Evolutionary conservation across 53 echinoderm and acorn worm genomes (phyloP), one percentile per base, ranked within the genome.

Genomic region (Apostichopus leukothele): DNA sequence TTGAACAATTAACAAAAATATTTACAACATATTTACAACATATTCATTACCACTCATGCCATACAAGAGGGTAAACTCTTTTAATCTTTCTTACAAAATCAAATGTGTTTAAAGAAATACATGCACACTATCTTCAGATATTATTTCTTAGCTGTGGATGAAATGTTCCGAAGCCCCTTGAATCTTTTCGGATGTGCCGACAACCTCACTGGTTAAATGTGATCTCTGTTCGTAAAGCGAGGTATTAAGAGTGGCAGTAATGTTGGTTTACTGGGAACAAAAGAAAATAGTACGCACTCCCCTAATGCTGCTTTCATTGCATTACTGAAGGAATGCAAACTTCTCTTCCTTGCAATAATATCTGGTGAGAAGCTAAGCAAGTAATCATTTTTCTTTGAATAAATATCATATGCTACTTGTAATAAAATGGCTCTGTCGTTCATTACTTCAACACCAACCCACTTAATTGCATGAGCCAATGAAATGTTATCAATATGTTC

Each of bases 351-450:
- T 78, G 78, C 9, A 78, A 51, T 52, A 11, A 10, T 52, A 10
- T 78, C 78, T 50, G 5, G 4, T 53, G 53, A 16, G 5, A 2
- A 18, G 8, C 13, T 5, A 7, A 52, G 10, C 78, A 18, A 10
- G 51, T 78, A 51, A 50, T 67, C 26, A 66, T 63, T 11, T 9
- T 25, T 71, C 12, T 23, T 67, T 10, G 9, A 3, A 26, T 86
- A 86, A 3, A 26, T 16, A 67, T 86, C 39, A 67, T 86, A 86
- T 73, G 73, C 52, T 18, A 25, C 39, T 10, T 86, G 86, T 18
- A 86, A 23, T 50, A 86, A 51, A 23, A 86, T 50, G 11, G 86
- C 23, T 9, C 73, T 25, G 25, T 25, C 25, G 20, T 6, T 86
- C 73, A 18, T 22, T 67, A 6, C 18, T 23, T 19, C 71, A 25